Evolutionary conservation across 2,888 invertebrate genomes (phyloP), one percentile per base, ranked within the genome.

Genomic region (Acrobasis suavella): DNA sequence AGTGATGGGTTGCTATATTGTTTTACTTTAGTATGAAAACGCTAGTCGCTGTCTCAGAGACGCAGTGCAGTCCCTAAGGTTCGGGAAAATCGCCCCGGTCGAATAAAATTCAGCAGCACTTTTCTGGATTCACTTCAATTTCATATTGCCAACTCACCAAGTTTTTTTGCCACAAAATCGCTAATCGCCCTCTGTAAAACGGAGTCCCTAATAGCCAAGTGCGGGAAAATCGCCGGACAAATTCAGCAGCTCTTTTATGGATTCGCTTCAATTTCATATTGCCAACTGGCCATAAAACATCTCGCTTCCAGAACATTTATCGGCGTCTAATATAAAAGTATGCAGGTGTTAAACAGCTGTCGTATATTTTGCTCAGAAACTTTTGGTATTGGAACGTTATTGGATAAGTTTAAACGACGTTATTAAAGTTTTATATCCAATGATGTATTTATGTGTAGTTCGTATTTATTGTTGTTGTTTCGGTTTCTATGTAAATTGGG

Each of bases 341-440:
- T 62, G 62, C 55, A 62, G 62, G 62, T 62, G 55, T 62, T 62
- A 62, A 62, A 62, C 55, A 62, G 17, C 62, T 62, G 62, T 56
- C 62, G 55, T 60, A 50, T 62, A 62, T 62, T 46, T 62, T 32
- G 61, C 22, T 55, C 38, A 55, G 46, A 61, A 42, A 54, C 46
- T 51, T 60, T 60, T 60, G 51, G 51, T 60, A 52, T 60, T 39
- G 42, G 60, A 39, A 50, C 59, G 50, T 59, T 59, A 50, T 59
- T 50, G 38, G 59, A 59, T 59, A 50, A 59, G 59, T 59, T 59
- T 59, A 16, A 56, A 56, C 56, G 56, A 56, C 22, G 56, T 16
- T 42, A 56, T 56, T 56, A 46, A 56, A 56, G 56, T 56, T 56
- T 56, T 56, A 56, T 56, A 56, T 22, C 56, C 56, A 56, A 46